phyloP scores from a whole-genome alignment of 1,140 invertebrate genomes.

The Drosophila nigromelanica region DNA sequence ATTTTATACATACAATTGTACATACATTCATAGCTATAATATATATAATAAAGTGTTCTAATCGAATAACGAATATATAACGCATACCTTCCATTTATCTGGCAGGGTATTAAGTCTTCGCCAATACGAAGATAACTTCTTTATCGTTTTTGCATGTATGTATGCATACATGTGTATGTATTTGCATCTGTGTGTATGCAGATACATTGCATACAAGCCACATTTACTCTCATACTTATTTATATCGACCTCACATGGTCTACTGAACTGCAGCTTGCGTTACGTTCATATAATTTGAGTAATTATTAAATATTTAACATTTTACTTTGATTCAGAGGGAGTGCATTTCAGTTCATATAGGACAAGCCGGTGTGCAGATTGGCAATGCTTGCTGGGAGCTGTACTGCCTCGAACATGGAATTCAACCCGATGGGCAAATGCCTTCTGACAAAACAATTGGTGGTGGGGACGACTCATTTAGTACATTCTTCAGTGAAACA shows the following conservation, averaged over 20 bases:
- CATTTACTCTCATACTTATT: no score
- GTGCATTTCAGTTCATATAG: slow-evolving; percentile 94
- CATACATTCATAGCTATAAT: no score
- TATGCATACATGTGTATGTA: not conserved
- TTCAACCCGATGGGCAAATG: slow-evolving; percentile 94
- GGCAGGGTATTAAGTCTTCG: no score
- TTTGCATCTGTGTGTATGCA: no score
- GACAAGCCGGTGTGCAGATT: slow-evolving; percentile 95
- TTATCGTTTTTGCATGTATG: not conserved
- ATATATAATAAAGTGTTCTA: no score
- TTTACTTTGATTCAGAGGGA: slow-evolving; percentile 86
- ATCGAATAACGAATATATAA: no score
- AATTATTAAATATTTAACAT: no score
- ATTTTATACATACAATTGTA: no score
- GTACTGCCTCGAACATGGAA: slow-evolving; percentile 95
- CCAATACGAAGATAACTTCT: no score
- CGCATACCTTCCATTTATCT: no score
- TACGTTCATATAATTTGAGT: not conserved
- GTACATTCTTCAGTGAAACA: slow-evolving; percentile 93
- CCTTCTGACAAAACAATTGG: slow-evolving; percentile 89
- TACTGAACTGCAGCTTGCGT: not conserved
- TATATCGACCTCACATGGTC: not conserved
- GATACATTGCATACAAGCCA: no score
- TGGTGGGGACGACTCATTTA: slow-evolving; percentile 90
- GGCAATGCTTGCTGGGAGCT: slow-evolving; percentile 94